Base-by-base conservation (phyloP, 1,140 invertebrate species). In the Leptinotarsa undecemlineata region DNA sequence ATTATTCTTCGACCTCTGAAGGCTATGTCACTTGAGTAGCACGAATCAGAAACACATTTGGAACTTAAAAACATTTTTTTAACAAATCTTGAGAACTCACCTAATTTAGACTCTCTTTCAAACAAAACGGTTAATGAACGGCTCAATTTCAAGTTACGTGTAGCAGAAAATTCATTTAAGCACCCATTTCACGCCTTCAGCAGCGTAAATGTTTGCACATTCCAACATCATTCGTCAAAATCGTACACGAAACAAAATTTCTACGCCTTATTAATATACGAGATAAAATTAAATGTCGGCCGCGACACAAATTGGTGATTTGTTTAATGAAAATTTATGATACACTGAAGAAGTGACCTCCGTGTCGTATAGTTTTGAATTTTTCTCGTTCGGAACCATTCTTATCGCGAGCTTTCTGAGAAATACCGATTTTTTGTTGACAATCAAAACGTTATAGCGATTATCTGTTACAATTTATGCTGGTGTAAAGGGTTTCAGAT, bases 381-480 rank as follows among this genome's bases (percentile, higher is more conserved):
- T 57, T 57, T 19, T 57, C 51, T 57, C 15, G n/a, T 57, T 19
- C 51, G 51, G n/a, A 19, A 57, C 51, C 15, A 57, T 57, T 57
- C 51, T 57, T 57, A 57, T 57, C 51, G 51, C 15, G 51, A 57
- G n/a, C 51, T 57, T 57, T 57, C 51, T 0, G 15, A 70, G 68
- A 70, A 70, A 57, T 70, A 48, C 19, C 33, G 26, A 23, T 70
- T 70, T 70, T 70, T 70, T 70, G 68, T 60, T 47, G 47, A 70
- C 68, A 70, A 70, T 70, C 68, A 70, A 70, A 70, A 70, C 47
- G 68, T 70, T 70, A 70, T 70, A 48, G 68, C 47, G 68, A 70
- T 70, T 48, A 70, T 70, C 68, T 70, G 68, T 51, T 70, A 70
- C 33, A 48, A 70, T 70, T 70, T 70, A 70, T 70, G 48, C 48